Percentiles rank a stretch among this genome's conserved stretches.
Evolutionary conservation across 2,797 vertebrate genomes (phyloP).

Genomic region (Halcyon leucocephala): DNA sequence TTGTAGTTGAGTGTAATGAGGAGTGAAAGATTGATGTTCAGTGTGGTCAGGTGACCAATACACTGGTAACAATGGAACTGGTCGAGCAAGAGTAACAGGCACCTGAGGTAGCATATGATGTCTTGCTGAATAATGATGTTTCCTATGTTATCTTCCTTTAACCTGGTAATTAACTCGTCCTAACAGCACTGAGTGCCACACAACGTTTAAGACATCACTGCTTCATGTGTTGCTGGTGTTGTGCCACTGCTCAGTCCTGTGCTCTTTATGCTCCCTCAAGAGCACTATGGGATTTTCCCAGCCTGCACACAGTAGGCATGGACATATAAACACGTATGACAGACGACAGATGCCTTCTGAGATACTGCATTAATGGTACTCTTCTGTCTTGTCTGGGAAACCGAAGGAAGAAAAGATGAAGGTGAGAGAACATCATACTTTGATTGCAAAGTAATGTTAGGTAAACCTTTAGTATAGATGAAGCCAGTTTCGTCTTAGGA

Average conservation of each 20-base stretch:
- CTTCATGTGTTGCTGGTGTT: not conserved
- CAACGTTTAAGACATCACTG: not conserved
- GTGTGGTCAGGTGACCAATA: slow-evolving; percentile 48
- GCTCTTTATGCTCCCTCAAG: not conserved
- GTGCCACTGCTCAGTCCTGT: not conserved
- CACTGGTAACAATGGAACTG: slow-evolving; percentile 20
- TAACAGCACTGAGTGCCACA: not conserved
- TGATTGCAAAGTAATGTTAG: not conserved
- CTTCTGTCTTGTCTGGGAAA: not conserved
- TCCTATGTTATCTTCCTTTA: slow-evolving; percentile 14
- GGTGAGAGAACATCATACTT: not conserved
- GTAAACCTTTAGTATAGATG: not conserved
- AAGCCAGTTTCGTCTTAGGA: not conserved
- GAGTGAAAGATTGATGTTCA: slow-evolving; percentile 50
- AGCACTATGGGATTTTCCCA: not conserved
- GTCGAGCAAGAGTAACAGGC: slow-evolving; percentile 30
- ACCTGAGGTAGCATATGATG: slow-evolving; percentile 16
- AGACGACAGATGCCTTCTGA: not conserved
- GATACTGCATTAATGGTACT: not conserved
- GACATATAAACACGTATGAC: not conserved
- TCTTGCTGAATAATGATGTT: slow-evolving; percentile 36
- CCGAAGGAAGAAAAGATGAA: not conserved
- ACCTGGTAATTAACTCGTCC: slow-evolving; percentile 36
- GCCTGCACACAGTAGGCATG: not conserved
- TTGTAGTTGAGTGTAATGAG: slow-evolving; percentile 27